phyloP scores from a whole-genome alignment of 2,888 invertebrate genomes.

The Panzeria rudis region DNA sequence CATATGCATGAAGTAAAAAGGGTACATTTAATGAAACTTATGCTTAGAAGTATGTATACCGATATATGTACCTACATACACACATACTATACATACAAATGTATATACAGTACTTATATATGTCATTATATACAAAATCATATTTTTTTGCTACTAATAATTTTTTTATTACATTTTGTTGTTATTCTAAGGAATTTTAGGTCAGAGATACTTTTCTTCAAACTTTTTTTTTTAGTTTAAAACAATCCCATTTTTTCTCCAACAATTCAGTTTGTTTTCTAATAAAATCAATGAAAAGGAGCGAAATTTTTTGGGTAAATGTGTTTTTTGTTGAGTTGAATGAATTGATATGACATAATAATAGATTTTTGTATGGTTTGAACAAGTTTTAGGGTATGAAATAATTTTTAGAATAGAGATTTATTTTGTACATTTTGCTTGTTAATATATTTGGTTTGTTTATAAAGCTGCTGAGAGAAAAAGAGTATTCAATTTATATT shows the following conservation, averaged over 20 bases:
- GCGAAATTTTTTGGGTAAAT: not conserved
- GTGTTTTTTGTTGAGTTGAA: constrained; percentile 1
- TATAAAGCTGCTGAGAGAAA: not conserved
- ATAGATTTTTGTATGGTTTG: not conserved
- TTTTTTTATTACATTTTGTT: constrained; percentile 44
- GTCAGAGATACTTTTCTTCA: constrained; percentile 46
- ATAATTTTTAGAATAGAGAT: constrained; percentile 23
- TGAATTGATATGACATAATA: constrained; percentile 38
- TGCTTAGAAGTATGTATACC: not conserved
- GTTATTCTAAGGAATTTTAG: constrained; percentile 56
- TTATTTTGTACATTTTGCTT: not conserved
- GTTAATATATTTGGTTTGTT: constrained; percentile 17
- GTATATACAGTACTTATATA: too few species aligned
- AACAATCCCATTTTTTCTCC: constrained; percentile 18
- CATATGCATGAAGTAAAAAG: constrained; percentile 1
- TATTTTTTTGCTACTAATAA: constrained; percentile 34
- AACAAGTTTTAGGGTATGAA: constrained; percentile 11
- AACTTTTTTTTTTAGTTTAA: constrained; percentile 19
- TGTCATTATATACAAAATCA: not conserved
- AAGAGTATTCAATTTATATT: not conserved
- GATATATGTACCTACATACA: not conserved
- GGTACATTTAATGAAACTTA: not conserved
- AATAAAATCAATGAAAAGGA: constrained; percentile 49
- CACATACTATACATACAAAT: not conserved
- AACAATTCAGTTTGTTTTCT: constrained; percentile 27